Conservation (phyloP, 2,888 invertebrate species). For the Lasioglossum malachurum region DNA sequence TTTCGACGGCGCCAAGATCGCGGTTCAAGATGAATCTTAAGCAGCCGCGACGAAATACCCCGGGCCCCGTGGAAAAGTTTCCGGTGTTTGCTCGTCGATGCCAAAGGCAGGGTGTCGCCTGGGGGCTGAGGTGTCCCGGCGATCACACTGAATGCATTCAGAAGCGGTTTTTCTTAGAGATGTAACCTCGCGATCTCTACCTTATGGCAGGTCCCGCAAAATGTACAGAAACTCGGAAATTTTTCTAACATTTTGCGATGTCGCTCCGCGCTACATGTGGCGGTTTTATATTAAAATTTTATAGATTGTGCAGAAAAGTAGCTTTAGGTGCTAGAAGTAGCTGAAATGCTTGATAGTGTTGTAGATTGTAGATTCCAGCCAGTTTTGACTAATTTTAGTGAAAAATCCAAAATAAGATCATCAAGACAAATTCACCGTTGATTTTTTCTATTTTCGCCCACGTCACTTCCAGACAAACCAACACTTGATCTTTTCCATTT, state of each 20-base stretch:
- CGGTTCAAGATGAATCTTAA: conserved; percentile 69
- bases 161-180: neutral
- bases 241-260: neutral
- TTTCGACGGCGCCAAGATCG: conserved; percentile 60
- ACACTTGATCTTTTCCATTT: neutral
- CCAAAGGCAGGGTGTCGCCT: conserved; percentile 10
- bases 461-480: neutral
- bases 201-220: neutral
- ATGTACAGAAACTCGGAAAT: neutral
- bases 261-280: neutral
- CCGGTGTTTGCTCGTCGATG: conserved; percentile 43
- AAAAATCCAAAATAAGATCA: neutral
- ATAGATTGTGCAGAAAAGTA: too few relatives aligned
- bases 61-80: conserved; percentile 18
- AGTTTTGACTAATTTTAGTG: too few relatives aligned
- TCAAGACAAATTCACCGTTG: neutral
- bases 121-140: conserved; percentile 22
- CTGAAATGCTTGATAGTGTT: neutral
- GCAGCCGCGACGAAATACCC: conserved; percentile 56
- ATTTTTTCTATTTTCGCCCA: neutral
- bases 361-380: neutral
- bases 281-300: neutral
- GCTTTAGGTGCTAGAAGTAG: too few relatives aligned
- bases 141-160: conserved; percentile 54
- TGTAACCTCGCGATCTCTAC: neutral